Conservation (phyloP, 2,113 vertebrate genomes). For the Gopherus flavomarginatus region DNA sequence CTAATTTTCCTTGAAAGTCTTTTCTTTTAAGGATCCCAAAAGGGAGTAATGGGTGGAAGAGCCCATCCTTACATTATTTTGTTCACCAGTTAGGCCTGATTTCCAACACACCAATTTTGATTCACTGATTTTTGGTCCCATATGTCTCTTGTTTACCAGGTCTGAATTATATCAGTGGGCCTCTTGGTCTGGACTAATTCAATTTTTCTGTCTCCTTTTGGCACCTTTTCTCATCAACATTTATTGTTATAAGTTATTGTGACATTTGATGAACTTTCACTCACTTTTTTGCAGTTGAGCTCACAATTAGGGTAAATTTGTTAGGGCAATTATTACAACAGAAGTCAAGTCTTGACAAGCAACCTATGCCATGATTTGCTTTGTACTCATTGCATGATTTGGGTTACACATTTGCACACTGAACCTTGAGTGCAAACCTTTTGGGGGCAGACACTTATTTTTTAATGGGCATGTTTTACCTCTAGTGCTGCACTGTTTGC, state of each 20-base stretch:
- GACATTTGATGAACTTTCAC: not conserved
- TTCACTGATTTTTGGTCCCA: not conserved
- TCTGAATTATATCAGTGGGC: not conserved
- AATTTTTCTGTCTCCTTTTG: not conserved
- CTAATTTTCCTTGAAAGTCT: not conserved
- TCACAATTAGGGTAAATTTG: not conserved
- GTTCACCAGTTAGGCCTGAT: not conserved
- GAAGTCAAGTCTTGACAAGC: not conserved
- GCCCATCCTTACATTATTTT: too few species aligned
- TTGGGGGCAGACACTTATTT: not conserved
- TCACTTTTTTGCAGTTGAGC: not conserved
- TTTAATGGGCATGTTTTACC: not conserved
- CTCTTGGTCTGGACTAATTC: not conserved
- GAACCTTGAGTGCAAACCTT: not conserved
- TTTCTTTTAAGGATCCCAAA: not conserved
- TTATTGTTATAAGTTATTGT: not conserved
- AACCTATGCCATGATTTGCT: not conserved
- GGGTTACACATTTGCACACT: not conserved
- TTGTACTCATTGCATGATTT: not conserved
- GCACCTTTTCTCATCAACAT: not conserved
- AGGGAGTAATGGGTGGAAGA: not conserved
- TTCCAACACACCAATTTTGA: not conserved
- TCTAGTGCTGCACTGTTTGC: constrained; percentile 1
- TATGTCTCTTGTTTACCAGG: not conserved
- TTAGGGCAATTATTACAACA: not conserved